Evolutionary conservation across 2,797 vertebrate species (phyloP).

Genomic region (Semaprochilodus insignis): DNA sequence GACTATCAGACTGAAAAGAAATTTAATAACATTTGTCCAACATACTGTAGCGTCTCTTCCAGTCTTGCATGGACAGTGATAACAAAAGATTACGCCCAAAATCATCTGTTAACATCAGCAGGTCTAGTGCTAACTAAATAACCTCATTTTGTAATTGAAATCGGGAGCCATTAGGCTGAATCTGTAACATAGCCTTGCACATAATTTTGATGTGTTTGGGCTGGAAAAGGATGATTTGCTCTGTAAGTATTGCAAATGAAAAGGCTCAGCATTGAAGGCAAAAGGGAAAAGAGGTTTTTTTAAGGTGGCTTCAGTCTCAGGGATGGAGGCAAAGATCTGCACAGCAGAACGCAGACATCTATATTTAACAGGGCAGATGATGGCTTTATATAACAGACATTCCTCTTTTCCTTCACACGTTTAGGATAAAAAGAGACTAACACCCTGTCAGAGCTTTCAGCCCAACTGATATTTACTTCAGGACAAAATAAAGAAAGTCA

Average conservation of each 20-base stretch:
- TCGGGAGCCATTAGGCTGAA: conserved; percentile 18
- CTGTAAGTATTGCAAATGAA: background rate
- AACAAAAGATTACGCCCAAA: conserved; percentile 26
- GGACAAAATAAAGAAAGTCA: background rate
- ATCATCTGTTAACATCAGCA: conserved; percentile 24
- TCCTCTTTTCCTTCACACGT: conserved; percentile 29
- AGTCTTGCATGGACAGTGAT: conserved; percentile 14
- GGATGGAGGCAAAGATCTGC: conserved; percentile 25
- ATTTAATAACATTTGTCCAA: conserved; percentile 26
- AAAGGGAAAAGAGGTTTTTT: conserved; percentile 19
- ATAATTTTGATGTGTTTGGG: conserved; percentile 34
- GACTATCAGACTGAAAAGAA: conserved; percentile 12
- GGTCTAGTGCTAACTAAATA: conserved; percentile 32
- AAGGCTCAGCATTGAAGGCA: conserved; percentile 3
- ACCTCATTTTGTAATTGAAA: conserved; percentile 19
- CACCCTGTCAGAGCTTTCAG: background rate
- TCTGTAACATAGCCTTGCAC: conserved; percentile 3
- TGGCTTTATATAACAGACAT: conserved; percentile 49
- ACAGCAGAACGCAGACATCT: conserved; percentile 48
- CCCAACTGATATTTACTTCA: background rate
- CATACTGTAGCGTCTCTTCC: background rate
- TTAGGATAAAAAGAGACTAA: background rate
- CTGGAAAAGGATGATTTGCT: background rate
- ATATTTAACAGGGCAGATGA: conserved; percentile 47
- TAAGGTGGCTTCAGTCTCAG: conserved; percentile 28